These are phyloP conservation scores for Paramormyrops kingsleyae DNA, from an alignment of 2,113 vertebrate species.

Conservation along the genomic window DNA sequence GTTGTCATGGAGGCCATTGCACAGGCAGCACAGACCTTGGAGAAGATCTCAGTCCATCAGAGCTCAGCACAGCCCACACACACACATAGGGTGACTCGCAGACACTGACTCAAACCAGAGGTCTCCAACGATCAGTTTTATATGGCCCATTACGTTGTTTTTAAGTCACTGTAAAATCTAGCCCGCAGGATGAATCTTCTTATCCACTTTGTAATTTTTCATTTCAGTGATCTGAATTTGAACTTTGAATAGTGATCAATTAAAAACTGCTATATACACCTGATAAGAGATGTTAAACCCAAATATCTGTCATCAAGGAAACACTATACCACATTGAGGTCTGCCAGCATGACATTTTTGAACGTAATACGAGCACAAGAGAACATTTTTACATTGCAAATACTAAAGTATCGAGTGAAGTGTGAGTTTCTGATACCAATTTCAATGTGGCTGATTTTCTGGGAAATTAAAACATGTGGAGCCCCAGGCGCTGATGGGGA, in stretches of 20 bases:
- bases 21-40: neutral
- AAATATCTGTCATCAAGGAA: neutral
- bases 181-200: neutral
- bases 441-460: neutral
- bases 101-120: neutral
- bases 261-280: neutral
- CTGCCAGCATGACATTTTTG: neutral
- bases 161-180: neutral
- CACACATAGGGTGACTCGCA: neutral
- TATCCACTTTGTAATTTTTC: neutral
- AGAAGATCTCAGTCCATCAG: neutral
- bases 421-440: neutral
- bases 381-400: slow-evolving; percentile 7
- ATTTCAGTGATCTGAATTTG: neutral
- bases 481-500: neutral
- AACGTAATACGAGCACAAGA: neutral
- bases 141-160: neutral
- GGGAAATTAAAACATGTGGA: neutral
- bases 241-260: neutral
- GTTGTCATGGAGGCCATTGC: neutral
- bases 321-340: neutral
- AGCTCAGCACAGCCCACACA: neutral
- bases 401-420: neutral
- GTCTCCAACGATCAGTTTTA: neutral
- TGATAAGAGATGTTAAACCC: neutral